A percentile compares a stretch with the other conserved stretches of the same genome.
Conservation (phyloP, 2,113 vertebrate genomes). For the Connochaetes taurinus region DNA sequence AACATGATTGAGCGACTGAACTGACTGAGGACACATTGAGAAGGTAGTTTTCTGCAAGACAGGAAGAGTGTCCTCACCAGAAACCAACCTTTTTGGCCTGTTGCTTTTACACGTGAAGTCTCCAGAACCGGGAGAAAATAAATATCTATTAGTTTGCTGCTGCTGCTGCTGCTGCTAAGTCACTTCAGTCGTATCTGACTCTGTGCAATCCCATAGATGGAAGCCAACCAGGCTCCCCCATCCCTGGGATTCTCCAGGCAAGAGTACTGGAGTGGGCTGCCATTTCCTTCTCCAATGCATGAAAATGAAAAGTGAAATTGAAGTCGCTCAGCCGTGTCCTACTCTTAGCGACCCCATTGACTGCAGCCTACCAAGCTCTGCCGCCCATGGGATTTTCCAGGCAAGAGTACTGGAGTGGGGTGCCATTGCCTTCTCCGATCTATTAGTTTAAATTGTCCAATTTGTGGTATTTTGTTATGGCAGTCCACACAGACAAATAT, state of each 20-base stretch:
- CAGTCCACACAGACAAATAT: not conserved
- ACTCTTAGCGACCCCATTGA: too few relatives aligned
- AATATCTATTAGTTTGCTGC: not conserved
- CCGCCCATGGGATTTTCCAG: too few relatives aligned
- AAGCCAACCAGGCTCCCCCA: too few relatives aligned
- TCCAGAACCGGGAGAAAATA: not conserved
- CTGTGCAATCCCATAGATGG: too few relatives aligned
- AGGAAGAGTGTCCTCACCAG: not conserved
- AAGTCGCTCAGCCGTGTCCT: too few relatives aligned
- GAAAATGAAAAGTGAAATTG: too few relatives aligned
- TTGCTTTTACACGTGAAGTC: not conserved
- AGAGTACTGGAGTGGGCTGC: too few relatives aligned
- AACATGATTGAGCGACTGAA: rapidly evolving
- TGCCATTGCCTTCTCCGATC: not conserved
- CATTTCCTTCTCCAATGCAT: too few relatives aligned
- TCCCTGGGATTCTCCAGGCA: too few relatives aligned
- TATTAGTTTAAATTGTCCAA: not conserved
- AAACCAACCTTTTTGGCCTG: not conserved
- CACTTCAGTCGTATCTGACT: rapidly evolving
- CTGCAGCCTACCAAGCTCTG: too few relatives aligned
- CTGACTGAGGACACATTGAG: not conserved
- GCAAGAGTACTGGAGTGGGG: too few relatives aligned
- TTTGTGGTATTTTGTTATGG: not conserved
- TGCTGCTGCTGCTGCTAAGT: too few relatives aligned
- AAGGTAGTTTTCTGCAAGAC: not conserved